Evolutionary conservation across 1,140 invertebrate genomes (phyloP), one percentile per base, ranked within the genome.

Genomic region (Panulirus ornatus): DNA sequence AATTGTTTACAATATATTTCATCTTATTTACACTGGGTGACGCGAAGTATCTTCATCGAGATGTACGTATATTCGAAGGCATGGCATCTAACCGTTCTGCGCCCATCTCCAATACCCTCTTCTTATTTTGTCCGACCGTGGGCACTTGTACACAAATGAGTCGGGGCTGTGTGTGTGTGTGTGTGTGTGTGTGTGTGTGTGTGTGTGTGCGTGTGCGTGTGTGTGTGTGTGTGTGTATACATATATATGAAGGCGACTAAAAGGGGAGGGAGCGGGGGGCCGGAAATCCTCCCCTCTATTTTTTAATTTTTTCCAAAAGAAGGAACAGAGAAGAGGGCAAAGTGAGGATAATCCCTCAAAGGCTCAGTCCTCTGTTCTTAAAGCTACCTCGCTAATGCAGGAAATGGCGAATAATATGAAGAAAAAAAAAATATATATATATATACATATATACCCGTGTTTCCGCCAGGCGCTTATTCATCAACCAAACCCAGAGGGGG

Each of bases 171-270:
- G 51, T 58, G 51, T 58, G 51, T 58, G 51, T 58, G 51, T 71
- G 9, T 30, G 22, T 70, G 63, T 70, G 63, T 70, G 63, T 70
- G 63, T 70, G 63, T n/a, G 63, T 70, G 63, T 70, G 63, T 70
- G 63, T 70, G 63, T 70, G 63, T 70, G 22, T 22, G 63, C 22
- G 22, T 70, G 63, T 58, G 11, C 11, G 11, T 58, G 11, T 58
- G 51, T 58, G 11, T 58, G n/a, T n/a, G n/a, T 58, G n/a, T 58
- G 11, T 58, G n/a, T 14, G 51, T 58, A 6, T 66, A 58, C n/a
- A n/a, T n/a, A n/a, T n/a, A n/a, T n/a, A n/a, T n/a, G n/a, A n/a
- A n/a, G n/a, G n/a, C n/a, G n/a, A n/a, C n/a, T n/a, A n/a, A n/a
- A n/a, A n/a, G n/a, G n/a, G n/a, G n/a, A n/a, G n/a, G n/a, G n/a